Evolutionary conservation across 2,888 invertebrate genomes (phyloP), one percentile per base, ranked within the genome.

Genomic region (Hydriomena furcata): DNA sequence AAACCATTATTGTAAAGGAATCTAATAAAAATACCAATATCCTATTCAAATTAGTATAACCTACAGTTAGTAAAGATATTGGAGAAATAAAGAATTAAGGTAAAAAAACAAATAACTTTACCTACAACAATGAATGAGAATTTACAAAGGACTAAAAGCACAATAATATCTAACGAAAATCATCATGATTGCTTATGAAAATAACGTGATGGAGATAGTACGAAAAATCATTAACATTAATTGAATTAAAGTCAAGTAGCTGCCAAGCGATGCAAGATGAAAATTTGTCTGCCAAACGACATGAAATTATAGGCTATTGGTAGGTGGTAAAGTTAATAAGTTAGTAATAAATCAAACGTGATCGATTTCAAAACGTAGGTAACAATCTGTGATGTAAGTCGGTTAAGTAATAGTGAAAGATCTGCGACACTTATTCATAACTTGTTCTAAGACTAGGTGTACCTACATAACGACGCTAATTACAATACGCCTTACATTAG

Each of bases 301-400:
- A n/a, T n/a, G n/a, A n/a, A n/a, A n/a, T n/a, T n/a, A n/a, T n/a
- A n/a, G n/a, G 8, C 5, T 20, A 5, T 6, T 6, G 11, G 31
- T 31, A 23, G 12, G 21, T 12, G 12, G 21, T 20, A 34, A 11
- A 32, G 32, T 23, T 32, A 20, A 21, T 40, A 17, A 21, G 10
- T 43, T 25, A 27, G 37, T 34, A 38, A 35, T 25, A 27, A 43
- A 47, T 38, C 45, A 55, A 60, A 58, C 43, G 56, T 58, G 55
- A 53, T 53, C 31, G n/a, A 41, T 42, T 47, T 23, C 34, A 49
- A 40, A 52, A 24, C 10, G 30, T 38, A 28, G 36, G 31, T 25
- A 52, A 48, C 13, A 43, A 34, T 38, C 13, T 37, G 61, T 61
- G 52, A 53, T 52, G 53, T 55, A 61, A 61, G 54, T 57, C 38